phyloP scores from a whole-genome alignment of 2,797 vertebrate genomes.

The Chiloscyllium punctatum region DNA sequence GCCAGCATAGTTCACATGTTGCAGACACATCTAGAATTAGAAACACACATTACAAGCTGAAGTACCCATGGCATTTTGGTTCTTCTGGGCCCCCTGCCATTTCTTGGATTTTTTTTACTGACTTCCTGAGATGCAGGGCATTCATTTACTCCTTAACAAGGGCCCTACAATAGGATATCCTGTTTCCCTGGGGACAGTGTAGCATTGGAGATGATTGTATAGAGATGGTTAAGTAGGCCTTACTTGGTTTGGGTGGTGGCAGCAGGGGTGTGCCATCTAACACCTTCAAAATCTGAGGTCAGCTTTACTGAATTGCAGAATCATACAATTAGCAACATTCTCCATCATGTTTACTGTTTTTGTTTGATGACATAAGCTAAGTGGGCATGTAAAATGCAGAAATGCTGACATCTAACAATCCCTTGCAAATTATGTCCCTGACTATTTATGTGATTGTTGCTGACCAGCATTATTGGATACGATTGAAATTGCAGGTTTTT shows the following conservation, averaged over 20 bases:
- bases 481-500: not conserved
- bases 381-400: not conserved
- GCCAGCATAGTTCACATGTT: not conserved
- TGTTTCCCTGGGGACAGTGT: not conserved
- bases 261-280: not conserved
- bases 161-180: not conserved
- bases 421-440: not conserved
- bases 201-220: not conserved
- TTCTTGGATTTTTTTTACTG: not conserved
- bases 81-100: not conserved
- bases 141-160: not conserved
- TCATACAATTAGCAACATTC: not conserved
- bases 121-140: not conserved
- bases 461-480: not conserved
- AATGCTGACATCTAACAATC: not conserved
- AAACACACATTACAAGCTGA: not conserved
- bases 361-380: not conserved
- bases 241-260: not conserved
- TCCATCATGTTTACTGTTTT: not conserved
- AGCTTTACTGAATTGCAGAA: not conserved
- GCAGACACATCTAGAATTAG: not conserved
- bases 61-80: not conserved
- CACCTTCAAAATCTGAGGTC: not conserved
- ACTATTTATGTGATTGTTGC: not conserved
- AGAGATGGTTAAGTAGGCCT: not conserved